phyloP scores from a whole-genome alignment of 92 coral and sea anemone genomes.

The Scolanthus callimorphus region DNA sequence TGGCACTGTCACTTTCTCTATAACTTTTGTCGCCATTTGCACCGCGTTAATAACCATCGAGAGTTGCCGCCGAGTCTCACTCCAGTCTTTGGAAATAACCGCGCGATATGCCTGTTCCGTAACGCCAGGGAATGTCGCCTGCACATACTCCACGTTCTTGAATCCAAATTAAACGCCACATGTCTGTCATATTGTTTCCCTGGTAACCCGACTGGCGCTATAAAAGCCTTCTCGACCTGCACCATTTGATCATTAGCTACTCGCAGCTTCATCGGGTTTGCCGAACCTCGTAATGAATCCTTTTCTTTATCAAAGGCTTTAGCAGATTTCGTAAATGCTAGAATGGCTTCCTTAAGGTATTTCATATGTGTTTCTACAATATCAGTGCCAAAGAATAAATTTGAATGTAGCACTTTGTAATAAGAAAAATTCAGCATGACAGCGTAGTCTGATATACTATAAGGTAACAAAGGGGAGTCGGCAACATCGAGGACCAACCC shows the following conservation, averaged over 20 bases:
- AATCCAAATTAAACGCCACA: conserved; percentile 86
- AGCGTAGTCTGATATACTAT: conserved; percentile 60
- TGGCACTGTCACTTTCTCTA: too few relatives aligned
- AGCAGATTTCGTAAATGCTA: conserved; percentile 47
- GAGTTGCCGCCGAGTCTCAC: conserved; percentile 55
- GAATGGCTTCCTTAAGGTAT: conserved; percentile 55
- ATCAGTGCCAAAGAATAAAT: conserved; percentile 24
- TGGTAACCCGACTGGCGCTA: conserved; percentile 75
- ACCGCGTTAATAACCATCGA: conserved; percentile 73
- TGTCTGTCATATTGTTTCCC: conserved; percentile 75
- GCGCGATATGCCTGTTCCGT: conserved; percentile 62
- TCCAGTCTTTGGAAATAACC: conserved; percentile 74
- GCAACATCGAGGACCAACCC: conserved; percentile 68
- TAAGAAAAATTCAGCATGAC: conserved; percentile 51
- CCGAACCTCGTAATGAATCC: conserved; percentile 13
- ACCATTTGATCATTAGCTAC: conserved; percentile 81
- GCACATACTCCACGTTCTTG: conserved; percentile 33
- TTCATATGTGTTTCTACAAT: conserved; percentile 36
- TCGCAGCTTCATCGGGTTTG: conserved; percentile 47
- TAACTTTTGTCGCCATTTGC: conserved; percentile 50
- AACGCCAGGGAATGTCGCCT: conserved; percentile 86
- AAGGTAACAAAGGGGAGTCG: conserved; percentile 73
- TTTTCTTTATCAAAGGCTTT: conserved; percentile 37
- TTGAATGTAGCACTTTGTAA: conserved; percentile 36
- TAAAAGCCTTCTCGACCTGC: conserved; percentile 81